Evolutionary conservation across 2,113 vertebrate species (phyloP).

Genomic region (Ammodramus savannarum): DNA sequence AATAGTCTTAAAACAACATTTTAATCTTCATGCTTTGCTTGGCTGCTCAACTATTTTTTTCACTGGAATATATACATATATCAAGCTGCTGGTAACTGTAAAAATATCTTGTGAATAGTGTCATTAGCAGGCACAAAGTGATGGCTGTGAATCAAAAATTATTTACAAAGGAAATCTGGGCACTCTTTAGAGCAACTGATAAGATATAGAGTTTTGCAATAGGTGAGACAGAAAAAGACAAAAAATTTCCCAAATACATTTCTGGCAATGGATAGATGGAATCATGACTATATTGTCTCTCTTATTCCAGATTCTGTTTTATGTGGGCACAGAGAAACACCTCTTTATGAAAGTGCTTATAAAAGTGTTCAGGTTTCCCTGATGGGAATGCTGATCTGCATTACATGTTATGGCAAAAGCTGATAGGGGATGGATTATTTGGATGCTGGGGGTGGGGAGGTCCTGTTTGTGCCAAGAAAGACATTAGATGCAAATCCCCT

Average conservation of each 20-base stretch:
- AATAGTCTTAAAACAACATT: not conserved
- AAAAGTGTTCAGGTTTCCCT: not conserved
- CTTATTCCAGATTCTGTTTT: not conserved
- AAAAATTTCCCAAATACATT: not conserved
- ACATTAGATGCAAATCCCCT: not conserved
- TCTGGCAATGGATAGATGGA: not conserved
- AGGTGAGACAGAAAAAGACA: not conserved
- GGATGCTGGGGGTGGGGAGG: not conserved
- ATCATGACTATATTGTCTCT: not conserved
- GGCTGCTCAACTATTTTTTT: not conserved
- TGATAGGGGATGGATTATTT: not conserved
- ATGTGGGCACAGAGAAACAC: not conserved
- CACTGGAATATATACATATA: not conserved
- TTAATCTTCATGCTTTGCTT: not conserved
- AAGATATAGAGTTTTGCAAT: not conserved
- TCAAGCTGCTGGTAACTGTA: not conserved
- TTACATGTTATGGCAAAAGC: not conserved
- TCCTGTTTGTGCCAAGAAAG: not conserved
- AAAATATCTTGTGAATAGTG: not conserved
- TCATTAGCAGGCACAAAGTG: not conserved
- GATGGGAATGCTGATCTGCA: not conserved
- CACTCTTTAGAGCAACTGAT: not conserved
- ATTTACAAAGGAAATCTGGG: constrained; percentile 5
- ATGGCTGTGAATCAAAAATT: not conserved
- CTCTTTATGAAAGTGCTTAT: not conserved